These are phyloP conservation scores for Drosophila subobscura DNA, from an alignment of 1,140 invertebrate genomes.

Conservation along the genomic window DNA sequence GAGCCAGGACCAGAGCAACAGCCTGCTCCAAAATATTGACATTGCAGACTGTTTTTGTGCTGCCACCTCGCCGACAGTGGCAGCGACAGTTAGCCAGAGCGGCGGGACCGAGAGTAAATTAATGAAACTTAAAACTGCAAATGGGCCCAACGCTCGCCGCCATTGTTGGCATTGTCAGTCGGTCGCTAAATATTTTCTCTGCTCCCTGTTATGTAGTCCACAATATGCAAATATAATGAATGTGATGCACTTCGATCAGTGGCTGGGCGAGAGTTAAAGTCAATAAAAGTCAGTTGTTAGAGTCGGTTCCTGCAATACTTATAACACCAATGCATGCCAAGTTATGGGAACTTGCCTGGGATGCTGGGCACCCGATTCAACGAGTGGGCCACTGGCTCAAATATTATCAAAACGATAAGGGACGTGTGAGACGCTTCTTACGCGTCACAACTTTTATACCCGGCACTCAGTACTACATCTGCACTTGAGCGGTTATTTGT, in stretches of 20 bases:
- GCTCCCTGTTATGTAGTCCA: background rate
- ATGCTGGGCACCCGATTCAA: too few relatives aligned
- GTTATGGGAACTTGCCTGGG: too few relatives aligned
- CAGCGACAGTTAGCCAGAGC: constrained; percentile 10
- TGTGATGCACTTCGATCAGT: background rate
- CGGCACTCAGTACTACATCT: too few relatives aligned
- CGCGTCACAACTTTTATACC: too few relatives aligned
- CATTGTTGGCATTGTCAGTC: constrained; percentile 6
- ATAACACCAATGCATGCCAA: too few relatives aligned
- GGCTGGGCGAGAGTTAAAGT: too few relatives aligned
- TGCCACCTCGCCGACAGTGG: constrained; percentile 3
- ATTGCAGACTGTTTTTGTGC: constrained; percentile 28
- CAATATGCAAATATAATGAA: constrained; percentile 24
- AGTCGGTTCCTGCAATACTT: too few relatives aligned
- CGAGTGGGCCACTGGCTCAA: too few relatives aligned
- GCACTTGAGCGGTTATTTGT: too few relatives aligned
- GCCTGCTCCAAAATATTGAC: constrained; percentile 52
- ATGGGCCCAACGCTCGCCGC: constrained; percentile 9
- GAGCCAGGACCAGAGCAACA: constrained; percentile 29
- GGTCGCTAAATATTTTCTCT: constrained; percentile 19
- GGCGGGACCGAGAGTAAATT: constrained; percentile 32
- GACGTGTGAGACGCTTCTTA: too few relatives aligned
- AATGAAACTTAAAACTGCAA: constrained; percentile 52
- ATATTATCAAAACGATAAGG: too few relatives aligned
- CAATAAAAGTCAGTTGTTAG: too few relatives aligned